A percentile compares a stretch with the other conserved stretches of the same genome.
phyloP scores from a whole-genome alignment of 2,888 invertebrate species.

The Julus scanicus region DNA sequence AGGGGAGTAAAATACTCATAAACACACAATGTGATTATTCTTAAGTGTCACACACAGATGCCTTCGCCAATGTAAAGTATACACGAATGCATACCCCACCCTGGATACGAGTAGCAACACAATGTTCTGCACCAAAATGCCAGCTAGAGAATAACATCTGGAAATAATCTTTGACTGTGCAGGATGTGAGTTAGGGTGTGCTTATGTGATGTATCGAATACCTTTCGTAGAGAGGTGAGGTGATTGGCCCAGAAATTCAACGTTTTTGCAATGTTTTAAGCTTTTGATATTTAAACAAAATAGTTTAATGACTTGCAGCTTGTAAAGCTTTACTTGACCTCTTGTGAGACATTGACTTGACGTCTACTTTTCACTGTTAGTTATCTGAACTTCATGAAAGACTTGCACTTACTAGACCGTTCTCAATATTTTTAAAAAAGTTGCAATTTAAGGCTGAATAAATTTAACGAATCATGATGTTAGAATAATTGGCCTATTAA shows the following conservation, averaged over 20 bases:
- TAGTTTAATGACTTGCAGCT: background rate
- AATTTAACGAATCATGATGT: too few species aligned
- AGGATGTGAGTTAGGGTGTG: background rate
- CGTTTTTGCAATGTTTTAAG: background rate
- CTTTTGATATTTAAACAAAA: background rate
- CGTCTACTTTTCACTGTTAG: too few species aligned
- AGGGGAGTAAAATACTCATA: conserved; percentile 12
- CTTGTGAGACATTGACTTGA: too few species aligned
- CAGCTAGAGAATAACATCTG: background rate
- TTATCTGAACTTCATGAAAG: too few species aligned
- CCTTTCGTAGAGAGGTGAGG: background rate
- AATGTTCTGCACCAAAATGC: background rate
- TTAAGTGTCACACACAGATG: conserved; percentile 4
- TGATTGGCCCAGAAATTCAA: background rate
- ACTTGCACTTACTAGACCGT: too few species aligned
- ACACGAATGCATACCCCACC: background rate
- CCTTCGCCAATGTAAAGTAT: background rate
- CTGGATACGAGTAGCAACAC: background rate
- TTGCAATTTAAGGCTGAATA: too few species aligned
- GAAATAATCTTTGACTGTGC: background rate
- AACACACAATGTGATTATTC: conserved; percentile 2
- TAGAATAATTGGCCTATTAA: too few species aligned
- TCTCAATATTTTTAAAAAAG: too few species aligned
- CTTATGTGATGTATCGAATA: background rate
- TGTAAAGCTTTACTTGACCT: background rate